Percentiles rank a stretch among this genome's conserved stretches.
Conservation (phyloP, 2,113 vertebrate species). For the Azemiops feae region DNA sequence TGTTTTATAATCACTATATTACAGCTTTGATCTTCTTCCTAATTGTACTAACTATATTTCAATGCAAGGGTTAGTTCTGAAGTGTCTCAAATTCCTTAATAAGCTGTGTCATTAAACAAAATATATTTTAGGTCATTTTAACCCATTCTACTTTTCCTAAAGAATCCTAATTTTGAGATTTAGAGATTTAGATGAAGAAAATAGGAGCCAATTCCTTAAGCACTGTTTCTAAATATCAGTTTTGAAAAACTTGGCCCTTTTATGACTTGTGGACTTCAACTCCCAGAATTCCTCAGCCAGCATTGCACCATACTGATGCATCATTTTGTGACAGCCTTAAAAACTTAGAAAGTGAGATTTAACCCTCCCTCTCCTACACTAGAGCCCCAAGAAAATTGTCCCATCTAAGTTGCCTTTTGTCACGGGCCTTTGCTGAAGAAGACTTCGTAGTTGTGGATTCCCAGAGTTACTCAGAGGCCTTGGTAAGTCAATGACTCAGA, state of each 20-base stretch:
- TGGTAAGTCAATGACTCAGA: neutral
- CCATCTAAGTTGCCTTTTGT: neutral
- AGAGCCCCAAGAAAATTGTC: neutral
- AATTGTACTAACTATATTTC: slow-evolving; percentile 53
- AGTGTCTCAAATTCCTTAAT: slow-evolving; percentile 58
- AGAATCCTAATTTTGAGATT: slow-evolving; percentile 54
- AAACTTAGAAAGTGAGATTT: neutral
- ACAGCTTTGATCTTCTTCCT: slow-evolving; percentile 55
- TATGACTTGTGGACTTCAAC: no score
- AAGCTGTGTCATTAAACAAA: slow-evolving; percentile 46
- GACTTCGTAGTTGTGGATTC: neutral
- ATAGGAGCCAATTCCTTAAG: slow-evolving; percentile 43
- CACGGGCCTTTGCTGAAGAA: neutral
- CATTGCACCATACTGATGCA: neutral
- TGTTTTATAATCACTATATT: slow-evolving; percentile 44
- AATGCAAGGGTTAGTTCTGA: slow-evolving; percentile 61
- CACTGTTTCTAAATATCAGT: slow-evolving; percentile 31
- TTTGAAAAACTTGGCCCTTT: no score
- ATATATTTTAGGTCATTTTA: slow-evolving; percentile 59
- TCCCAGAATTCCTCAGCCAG: no score
- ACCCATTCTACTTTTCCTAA: slow-evolving; percentile 49
- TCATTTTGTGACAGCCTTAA: neutral
- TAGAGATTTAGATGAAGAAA: slow-evolving; percentile 45
- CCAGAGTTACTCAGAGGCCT: neutral
- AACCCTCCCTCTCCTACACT: neutral